Percentiles rank a stretch among this genome's conserved stretches.
Evolutionary conservation across 1,140 invertebrate genomes (phyloP).

Genomic region (Dolichoris vasculosae): DNA sequence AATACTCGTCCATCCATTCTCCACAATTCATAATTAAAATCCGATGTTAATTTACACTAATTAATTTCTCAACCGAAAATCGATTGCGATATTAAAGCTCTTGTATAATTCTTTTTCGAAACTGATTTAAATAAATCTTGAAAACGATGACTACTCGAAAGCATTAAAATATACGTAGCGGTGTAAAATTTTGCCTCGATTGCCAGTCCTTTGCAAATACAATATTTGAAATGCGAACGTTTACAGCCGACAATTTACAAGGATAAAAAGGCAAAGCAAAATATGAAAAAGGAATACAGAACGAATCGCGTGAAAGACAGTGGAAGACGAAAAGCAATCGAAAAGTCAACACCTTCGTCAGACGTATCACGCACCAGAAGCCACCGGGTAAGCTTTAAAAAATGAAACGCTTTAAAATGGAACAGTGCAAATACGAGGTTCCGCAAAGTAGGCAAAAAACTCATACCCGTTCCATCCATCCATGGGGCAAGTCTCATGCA

Average conservation of each 20-base stretch:
- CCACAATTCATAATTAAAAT: too few relatives aligned
- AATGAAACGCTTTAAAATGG: slow-evolving; percentile 39
- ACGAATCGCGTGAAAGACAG: neutral
- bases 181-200: too few relatives aligned
- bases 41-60: too few relatives aligned
- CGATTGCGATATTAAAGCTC: too few relatives aligned
- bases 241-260: neutral
- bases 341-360: slow-evolving; percentile 3
- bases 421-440: slow-evolving; percentile 23
- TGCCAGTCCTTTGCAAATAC: too few relatives aligned
- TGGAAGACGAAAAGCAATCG: neutral
- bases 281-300: neutral
- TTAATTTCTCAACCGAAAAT: too few relatives aligned
- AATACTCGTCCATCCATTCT: too few relatives aligned
- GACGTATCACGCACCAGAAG: neutral
- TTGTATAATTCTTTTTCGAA: too few relatives aligned
- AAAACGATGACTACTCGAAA: too few relatives aligned
- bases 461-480: neutral
- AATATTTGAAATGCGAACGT: neutral
- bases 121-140: too few relatives aligned
- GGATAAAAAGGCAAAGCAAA: neutral
- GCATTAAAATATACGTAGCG: too few relatives aligned
- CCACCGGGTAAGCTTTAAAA: neutral
- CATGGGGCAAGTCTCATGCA: slow-evolving; percentile 29
- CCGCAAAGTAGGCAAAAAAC: neutral